phyloP scores from a whole-genome alignment of 2,113 vertebrate species.

The Sinocyclocheilus anophthalmus region DNA sequence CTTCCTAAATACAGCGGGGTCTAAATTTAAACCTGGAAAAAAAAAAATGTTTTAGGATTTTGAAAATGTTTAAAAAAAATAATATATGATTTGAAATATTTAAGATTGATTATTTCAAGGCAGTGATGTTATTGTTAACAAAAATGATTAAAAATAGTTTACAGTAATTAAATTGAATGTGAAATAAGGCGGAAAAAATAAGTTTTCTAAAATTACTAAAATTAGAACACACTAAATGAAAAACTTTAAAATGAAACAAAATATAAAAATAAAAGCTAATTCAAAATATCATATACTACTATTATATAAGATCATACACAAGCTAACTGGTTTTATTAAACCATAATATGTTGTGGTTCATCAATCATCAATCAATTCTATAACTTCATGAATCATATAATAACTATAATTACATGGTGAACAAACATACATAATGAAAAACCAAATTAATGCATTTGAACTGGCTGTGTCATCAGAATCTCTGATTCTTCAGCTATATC shows the following conservation, averaged over 20 bases:
- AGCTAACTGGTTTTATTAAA: too few species aligned
- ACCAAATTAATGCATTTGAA: too few species aligned
- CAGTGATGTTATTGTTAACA: not conserved
- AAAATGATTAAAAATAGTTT: not conserved
- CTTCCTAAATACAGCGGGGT: not conserved
- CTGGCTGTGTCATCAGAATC: too few species aligned
- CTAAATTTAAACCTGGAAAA: not conserved
- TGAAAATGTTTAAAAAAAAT: not conserved
- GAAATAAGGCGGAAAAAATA: not conserved
- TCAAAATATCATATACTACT: not conserved
- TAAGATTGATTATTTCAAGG: too few species aligned
- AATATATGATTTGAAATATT: too few species aligned
- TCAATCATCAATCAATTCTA: too few species aligned
- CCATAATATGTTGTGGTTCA: too few species aligned
- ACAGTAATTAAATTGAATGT: not conserved
- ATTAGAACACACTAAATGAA: not conserved
- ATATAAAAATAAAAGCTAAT: not conserved
- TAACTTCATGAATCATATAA: too few species aligned
- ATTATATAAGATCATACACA: too few species aligned
- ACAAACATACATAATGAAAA: too few species aligned
- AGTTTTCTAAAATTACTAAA: not conserved
- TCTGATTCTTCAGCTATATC: too few species aligned
- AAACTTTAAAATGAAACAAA: not conserved
- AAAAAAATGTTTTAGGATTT: not conserved
- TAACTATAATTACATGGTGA: too few species aligned